Conservation (phyloP, 2,888 invertebrate species). For the Germaria angustata region DNA sequence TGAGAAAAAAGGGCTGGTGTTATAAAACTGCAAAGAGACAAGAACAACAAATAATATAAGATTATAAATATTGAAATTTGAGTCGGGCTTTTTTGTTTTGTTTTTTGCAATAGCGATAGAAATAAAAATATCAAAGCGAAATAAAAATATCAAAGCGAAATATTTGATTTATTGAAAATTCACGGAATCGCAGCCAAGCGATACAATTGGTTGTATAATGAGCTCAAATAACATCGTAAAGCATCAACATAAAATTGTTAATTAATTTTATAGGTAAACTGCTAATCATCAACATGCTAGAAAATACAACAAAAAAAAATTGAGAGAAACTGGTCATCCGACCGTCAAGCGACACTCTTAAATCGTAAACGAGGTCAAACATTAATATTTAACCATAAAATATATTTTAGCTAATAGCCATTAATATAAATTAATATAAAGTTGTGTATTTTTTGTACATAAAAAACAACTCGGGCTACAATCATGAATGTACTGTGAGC, state of each 20-base stretch:
- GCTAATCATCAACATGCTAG: too few species aligned
- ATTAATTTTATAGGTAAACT: neutral
- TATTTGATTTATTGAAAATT: slow-evolving; percentile 46
- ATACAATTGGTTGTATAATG: neutral
- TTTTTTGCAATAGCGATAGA: too few species aligned
- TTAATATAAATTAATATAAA: neutral
- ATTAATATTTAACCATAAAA: neutral
- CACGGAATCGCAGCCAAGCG: slow-evolving; percentile 49
- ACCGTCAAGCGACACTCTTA: neutral
- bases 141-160: neutral
- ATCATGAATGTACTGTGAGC: too few species aligned
- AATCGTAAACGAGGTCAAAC: neutral
- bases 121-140: too few species aligned
- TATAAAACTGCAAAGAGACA: slow-evolving; percentile 45
- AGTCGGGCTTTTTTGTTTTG: slow-evolving; percentile 37
- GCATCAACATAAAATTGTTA: neutral
- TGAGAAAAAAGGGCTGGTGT: neutral
- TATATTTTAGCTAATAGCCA: neutral
- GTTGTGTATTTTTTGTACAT: too few species aligned
- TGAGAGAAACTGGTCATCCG: neutral
- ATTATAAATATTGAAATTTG: slow-evolving; percentile 41
- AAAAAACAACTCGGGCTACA: neutral
- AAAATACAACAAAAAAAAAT: too few species aligned
- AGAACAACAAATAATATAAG: neutral
- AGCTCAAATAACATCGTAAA: neutral